phyloP scores from a whole-genome alignment of 1,140 invertebrate genomes.

The Lepidostoma basale region DNA sequence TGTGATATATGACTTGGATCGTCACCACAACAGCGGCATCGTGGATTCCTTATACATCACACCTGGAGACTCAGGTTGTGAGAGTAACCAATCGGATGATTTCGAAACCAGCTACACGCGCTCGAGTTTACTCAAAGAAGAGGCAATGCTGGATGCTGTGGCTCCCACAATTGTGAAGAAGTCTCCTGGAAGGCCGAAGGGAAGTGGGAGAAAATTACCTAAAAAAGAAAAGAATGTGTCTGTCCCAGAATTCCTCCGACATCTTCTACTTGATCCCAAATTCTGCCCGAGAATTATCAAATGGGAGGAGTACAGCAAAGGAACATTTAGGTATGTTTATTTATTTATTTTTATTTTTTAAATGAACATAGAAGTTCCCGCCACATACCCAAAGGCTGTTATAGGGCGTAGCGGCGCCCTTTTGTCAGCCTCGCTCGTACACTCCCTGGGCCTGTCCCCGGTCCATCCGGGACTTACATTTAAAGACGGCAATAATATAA shows the following conservation, averaged over 20 bases:
- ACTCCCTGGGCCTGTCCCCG: no score
- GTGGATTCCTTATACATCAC: neutral
- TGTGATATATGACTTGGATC: constrained; percentile 27
- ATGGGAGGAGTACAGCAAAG: constrained; percentile 86
- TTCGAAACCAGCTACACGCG: neutral
- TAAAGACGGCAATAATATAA: no score
- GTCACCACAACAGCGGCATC: neutral
- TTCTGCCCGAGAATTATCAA: constrained; percentile 82
- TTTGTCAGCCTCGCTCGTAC: no score
- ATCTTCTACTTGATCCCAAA: constrained; percentile 74
- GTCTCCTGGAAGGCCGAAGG: constrained; percentile 56
- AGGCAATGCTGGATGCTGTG: neutral
- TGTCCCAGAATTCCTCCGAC: constrained; percentile 78
- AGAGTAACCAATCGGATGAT: neutral
- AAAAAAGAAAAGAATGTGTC: constrained; percentile 72
- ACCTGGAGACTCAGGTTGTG: neutral
- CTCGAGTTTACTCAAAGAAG: neutral
- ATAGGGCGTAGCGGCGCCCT: no score
- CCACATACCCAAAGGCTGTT: no score
- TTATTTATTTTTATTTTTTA: no score
- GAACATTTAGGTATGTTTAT: constrained; percentile 71
- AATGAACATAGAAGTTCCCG: no score
- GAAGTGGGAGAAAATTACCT: constrained; percentile 61
- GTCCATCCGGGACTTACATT: no score
- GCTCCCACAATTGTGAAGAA: constrained; percentile 47